Conservation (phyloP, 2,797 vertebrate genomes). For the Neoniphon sammara region DNA sequence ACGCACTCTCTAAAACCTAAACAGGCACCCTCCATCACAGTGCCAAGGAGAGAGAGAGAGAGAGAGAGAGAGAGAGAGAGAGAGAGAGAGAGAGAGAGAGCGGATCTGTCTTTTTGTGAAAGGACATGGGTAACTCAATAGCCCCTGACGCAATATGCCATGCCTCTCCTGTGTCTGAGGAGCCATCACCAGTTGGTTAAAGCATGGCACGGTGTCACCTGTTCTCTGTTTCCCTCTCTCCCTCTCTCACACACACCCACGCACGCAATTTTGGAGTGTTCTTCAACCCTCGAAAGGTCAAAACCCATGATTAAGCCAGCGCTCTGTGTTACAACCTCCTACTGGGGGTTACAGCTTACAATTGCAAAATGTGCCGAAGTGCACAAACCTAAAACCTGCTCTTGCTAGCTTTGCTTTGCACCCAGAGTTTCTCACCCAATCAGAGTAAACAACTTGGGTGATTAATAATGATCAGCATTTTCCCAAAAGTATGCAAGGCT, state of each 20-base stretch:
- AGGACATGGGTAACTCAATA: conserved; percentile 67
- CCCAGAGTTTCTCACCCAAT: background rate
- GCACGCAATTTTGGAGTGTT: background rate
- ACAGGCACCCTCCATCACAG: conserved; percentile 69
- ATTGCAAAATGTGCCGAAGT: background rate
- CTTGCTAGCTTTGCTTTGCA: background rate
- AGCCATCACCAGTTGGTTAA: conserved; percentile 53
- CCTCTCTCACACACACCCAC: conserved; percentile 18
- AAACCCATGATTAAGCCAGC: background rate
- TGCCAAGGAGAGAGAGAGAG: conserved; percentile 37
- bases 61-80: conserved; percentile 29
- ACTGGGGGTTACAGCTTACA: background rate
- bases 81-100: conserved; percentile 10
- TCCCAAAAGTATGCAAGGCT: conserved; percentile 12
- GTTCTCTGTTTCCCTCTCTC: conserved; percentile 29
- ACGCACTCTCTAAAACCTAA: conserved; percentile 71
- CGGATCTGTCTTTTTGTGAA: conserved; percentile 57
- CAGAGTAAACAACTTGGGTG: conserved; percentile 15
- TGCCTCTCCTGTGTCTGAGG: conserved; percentile 50
- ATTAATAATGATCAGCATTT: conserved; percentile 17
- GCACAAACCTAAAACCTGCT: background rate
- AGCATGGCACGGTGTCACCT: conserved; percentile 23
- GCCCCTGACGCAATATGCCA: conserved; percentile 72
- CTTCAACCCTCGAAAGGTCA: conserved; percentile 9
- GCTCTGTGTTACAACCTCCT: background rate